Evolutionary conservation across 2,797 vertebrate species (phyloP).

Genomic region (Podargus strigoides): DNA sequence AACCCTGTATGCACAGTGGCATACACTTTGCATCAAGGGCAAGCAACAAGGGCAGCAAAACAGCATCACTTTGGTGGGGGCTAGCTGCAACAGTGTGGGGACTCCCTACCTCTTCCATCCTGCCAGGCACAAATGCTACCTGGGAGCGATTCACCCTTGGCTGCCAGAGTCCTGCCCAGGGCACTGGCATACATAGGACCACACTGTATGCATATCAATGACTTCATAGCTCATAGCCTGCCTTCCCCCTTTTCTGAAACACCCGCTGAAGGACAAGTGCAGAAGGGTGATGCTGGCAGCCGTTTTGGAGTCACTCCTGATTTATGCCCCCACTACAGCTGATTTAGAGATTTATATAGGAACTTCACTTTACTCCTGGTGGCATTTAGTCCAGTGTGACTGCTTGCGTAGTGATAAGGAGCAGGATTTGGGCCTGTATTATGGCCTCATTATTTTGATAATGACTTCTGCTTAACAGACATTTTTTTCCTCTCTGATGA

Average conservation of each 20-base stretch:
- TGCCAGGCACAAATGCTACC: rapidly evolving
- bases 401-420: not conserved
- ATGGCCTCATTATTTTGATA: not conserved
- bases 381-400: not conserved
- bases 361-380: not conserved
- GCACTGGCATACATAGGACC: rapidly evolving
- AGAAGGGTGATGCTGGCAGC: not conserved
- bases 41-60: not conserved
- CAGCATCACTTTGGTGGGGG: not conserved
- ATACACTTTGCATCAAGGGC: not conserved
- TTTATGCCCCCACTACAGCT: not conserved
- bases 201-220: not conserved
- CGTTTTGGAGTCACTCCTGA: not conserved
- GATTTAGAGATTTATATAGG: not conserved
- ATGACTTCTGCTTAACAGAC: not conserved
- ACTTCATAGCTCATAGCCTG: not conserved
- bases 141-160: not conserved
- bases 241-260: not conserved
- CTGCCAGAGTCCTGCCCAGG: not conserved
- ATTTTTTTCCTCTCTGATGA: not conserved
- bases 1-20: not conserved
- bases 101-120: not conserved
- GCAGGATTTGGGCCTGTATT: not conserved
- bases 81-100: not conserved
- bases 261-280: rapidly evolving